phyloP scores from a whole-genome alignment of 2,797 vertebrate species.

The Pseudocheirus occidentalis region DNA sequence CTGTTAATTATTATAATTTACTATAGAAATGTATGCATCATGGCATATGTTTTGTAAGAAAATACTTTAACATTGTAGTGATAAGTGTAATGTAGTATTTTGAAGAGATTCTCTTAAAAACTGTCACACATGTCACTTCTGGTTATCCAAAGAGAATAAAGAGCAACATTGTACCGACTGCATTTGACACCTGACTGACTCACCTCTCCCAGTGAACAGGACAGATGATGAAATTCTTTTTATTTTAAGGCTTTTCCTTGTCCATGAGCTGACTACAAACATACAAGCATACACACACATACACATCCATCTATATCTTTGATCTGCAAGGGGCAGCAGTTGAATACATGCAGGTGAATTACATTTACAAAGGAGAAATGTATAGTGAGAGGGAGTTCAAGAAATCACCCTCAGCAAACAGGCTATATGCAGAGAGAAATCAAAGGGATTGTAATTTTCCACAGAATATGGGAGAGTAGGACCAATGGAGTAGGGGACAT shows the following conservation, averaged over 20 bases:
- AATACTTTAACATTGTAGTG: not conserved
- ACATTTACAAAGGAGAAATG: not conserved
- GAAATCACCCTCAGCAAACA: not conserved
- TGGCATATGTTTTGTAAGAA: not conserved
- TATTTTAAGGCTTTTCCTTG: not conserved
- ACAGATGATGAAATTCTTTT: not conserved
- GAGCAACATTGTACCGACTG: not conserved
- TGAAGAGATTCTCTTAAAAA: not conserved
- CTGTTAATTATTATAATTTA: not conserved
- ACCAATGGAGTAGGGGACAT: not conserved
- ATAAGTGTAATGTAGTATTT: not conserved
- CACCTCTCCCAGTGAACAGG: not conserved
- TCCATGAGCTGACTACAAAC: not conserved
- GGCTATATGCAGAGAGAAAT: not conserved
- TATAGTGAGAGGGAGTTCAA: not conserved
- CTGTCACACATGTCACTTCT: not conserved
- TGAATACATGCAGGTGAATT: not conserved
- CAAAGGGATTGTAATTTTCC: not conserved
- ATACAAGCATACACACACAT: too few relatives aligned
- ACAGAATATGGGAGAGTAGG: not conserved
- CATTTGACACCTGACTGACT: not conserved
- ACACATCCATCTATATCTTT: not conserved
- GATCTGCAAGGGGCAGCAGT: not conserved
- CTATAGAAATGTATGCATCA: not conserved
- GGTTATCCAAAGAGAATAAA: not conserved